Conservation (phyloP, 2,888 invertebrate species). For the Ametastegia equiseti region DNA sequence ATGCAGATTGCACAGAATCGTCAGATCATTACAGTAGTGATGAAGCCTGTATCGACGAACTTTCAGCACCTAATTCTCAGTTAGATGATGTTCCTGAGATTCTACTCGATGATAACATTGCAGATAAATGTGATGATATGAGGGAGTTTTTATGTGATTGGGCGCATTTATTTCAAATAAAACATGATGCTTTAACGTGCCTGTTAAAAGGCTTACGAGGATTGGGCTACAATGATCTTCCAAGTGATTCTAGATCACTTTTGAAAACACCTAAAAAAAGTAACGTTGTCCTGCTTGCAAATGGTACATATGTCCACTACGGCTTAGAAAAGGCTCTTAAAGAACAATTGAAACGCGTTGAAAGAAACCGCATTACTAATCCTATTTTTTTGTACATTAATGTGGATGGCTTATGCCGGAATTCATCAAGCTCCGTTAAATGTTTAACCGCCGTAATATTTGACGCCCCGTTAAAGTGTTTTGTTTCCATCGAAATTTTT, state of each 20-base stretch:
- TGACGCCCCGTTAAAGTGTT: no score
- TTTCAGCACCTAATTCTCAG: neutral
- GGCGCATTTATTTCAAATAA: neutral
- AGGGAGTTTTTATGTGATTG: neutral
- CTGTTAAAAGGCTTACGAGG: neutral
- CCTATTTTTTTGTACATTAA: neutral
- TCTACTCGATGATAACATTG: neutral
- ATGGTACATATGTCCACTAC: neutral
- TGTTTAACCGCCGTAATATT: no score
- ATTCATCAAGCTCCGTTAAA: no score
- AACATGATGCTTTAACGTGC: neutral
- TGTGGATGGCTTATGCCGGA: neutral
- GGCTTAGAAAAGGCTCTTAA: neutral
- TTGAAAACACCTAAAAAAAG: neutral
- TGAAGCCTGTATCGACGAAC: neutral
- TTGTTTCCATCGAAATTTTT: no score
- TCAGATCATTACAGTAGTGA: neutral
- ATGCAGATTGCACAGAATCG: neutral
- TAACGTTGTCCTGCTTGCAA: neutral
- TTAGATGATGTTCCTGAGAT: neutral
- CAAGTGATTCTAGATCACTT: neutral
- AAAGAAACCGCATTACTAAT: neutral
- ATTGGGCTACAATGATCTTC: neutral
- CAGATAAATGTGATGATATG: neutral
- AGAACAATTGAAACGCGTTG: neutral